Percentiles rank a stretch among this genome's conserved stretches.
These are phyloP conservation scores for Epizoanthus ramosus DNA, from an alignment of 92 coral and sea anemone species.

Conservation along the genomic window DNA sequence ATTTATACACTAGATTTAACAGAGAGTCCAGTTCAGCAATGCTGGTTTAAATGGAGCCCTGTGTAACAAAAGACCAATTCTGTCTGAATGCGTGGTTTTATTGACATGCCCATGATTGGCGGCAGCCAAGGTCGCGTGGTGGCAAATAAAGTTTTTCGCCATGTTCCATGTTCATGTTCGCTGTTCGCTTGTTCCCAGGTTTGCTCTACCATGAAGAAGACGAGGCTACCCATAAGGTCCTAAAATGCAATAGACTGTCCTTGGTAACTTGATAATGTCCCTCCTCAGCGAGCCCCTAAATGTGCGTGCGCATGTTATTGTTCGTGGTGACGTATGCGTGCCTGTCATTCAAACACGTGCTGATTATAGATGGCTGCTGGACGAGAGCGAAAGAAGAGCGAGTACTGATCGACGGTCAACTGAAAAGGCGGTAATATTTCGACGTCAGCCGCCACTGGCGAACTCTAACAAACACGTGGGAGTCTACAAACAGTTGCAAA, in stretches of 20 bases:
- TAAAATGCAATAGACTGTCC: conserved; percentile 6
- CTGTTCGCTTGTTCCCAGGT: background rate
- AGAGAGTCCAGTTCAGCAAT: no score
- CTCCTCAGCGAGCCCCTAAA: conserved; percentile 35
- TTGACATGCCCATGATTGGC: no score
- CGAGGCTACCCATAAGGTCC: background rate
- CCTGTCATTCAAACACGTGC: conserved; percentile 99
- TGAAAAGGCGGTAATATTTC: conserved; percentile 84
- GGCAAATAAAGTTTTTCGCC: no score
- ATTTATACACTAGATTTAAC: no score
- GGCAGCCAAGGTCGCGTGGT: no score
- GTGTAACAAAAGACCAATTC: no score
- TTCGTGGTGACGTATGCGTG: conserved; percentile 69
- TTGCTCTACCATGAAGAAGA: background rate
- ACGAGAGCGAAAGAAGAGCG: conserved; percentile 67
- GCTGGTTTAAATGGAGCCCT: no score
- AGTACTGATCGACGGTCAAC: conserved; percentile 74
- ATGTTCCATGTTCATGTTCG: no score
- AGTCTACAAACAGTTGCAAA: conserved; percentile 69
- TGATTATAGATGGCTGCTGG: conserved; percentile 88
- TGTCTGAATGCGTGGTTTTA: no score
- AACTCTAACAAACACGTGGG: conserved; percentile 76
- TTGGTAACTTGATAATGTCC: background rate
- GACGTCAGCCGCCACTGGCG: conserved; percentile 68
- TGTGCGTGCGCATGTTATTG: conserved; percentile 48